phyloP scores from a whole-genome alignment of 2,113 vertebrate genomes.

The Rattus norvegicus region GRCr8 NC_086033.1:81206001-81206500 shows the following conservation, averaged over 20 bases:
- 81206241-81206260: not conserved
- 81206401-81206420: not conserved
- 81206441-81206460: not conserved
- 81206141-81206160: not conserved
- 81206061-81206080: not conserved
- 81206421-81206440: not conserved
- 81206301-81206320: slow-evolving; percentile 22
- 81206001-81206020: not conserved
- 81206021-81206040: not conserved
- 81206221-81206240: not conserved
- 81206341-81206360: not conserved
- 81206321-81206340: not conserved
- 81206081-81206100: not conserved
- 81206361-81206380: not conserved
- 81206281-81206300: not conserved
- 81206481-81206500: not conserved
- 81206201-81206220: not conserved
- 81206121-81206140: not conserved
- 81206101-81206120: not conserved
- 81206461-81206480: slow-evolving; percentile 19
- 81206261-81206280: not conserved
- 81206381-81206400: slow-evolving; percentile 26
- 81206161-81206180: not conserved
- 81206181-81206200: not conserved
- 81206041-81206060: not conserved